Evolutionary conservation across 1,140 invertebrate species (phyloP).

Genomic region (Adelges cooleyi): DNA sequence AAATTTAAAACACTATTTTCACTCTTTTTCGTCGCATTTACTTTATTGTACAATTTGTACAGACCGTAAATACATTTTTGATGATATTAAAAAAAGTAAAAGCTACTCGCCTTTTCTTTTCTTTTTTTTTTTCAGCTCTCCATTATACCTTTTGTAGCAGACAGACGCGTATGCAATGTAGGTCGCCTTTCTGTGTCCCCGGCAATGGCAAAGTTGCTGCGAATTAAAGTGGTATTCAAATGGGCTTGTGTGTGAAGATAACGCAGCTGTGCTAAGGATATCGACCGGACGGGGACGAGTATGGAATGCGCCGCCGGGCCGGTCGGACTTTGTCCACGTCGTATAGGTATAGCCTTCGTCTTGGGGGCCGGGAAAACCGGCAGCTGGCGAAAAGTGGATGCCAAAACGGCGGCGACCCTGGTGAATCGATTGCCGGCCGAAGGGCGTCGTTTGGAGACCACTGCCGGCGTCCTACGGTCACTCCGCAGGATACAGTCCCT

Average conservation of each 20-base stretch:
- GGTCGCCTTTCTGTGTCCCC: background rate
- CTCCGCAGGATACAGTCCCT: background rate
- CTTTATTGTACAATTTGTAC: too few relatives aligned
- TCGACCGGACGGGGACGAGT: background rate
- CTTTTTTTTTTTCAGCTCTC: too few relatives aligned
- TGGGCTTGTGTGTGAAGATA: background rate
- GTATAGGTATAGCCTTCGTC: background rate
- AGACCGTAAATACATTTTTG: too few relatives aligned
- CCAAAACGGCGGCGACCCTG: background rate
- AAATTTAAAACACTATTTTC: too few relatives aligned
- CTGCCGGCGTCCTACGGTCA: slow-evolving; percentile 13
- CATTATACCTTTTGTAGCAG: too few relatives aligned
- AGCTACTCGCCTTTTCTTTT: too few relatives aligned
- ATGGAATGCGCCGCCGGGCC: background rate
- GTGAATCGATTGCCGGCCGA: background rate
- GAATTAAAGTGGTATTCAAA: background rate
- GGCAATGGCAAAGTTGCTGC: background rate
- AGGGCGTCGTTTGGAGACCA: background rate
- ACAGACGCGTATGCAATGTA: background rate
- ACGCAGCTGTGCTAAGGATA: slow-evolving; percentile 9
- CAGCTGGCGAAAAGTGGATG: background rate
- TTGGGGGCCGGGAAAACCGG: background rate
- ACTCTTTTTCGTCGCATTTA: too few relatives aligned
- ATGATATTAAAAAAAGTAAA: too few relatives aligned
- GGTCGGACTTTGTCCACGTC: background rate